Conservation (phyloP, 2,888 invertebrate genomes). For the Leucozona laternaria region DNA sequence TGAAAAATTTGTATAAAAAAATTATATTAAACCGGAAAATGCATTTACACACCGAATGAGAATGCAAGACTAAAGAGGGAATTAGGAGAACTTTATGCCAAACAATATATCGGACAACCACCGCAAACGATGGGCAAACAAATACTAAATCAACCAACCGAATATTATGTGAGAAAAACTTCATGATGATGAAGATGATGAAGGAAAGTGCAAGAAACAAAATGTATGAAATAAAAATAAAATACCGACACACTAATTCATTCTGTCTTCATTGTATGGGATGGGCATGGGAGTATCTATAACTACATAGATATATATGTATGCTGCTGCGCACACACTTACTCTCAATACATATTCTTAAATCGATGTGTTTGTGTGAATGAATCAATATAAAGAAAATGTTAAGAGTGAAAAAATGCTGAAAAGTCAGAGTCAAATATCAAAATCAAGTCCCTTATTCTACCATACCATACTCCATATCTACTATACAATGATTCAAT, state of each 20-base stretch:
- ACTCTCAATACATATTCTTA: not conserved
- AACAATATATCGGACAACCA: constrained; percentile 77
- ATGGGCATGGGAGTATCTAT: not conserved
- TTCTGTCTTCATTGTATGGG: constrained; percentile 24
- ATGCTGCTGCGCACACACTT: constrained; percentile 21
- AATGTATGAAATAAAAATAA: constrained; percentile 38
- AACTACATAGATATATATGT: too few relatives aligned
- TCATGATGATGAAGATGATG: constrained; percentile 39
- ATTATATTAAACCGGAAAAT: constrained; percentile 40
- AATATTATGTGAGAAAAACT: constrained; percentile 60
- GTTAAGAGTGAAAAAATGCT: constrained; percentile 43
- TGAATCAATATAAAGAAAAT: constrained; percentile 35
- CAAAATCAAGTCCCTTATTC: not conserved
- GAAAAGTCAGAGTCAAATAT: constrained; percentile 45
- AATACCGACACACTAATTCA: constrained; percentile 74
- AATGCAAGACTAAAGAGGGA: constrained; percentile 8
- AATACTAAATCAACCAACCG: constrained; percentile 80
- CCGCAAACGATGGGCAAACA: constrained; percentile 83
- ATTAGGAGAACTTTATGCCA: constrained; percentile 1
- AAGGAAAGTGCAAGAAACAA: constrained; percentile 69
- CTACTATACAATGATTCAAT: not conserved
- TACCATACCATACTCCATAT: too few relatives aligned
- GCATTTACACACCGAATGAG: constrained; percentile 35
- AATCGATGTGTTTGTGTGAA: constrained; percentile 12
- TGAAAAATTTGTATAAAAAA: too few relatives aligned